Evolutionary conservation across 2,797 vertebrate genomes (phyloP).

Genomic region (Hemibagrus guttatus): DNA sequence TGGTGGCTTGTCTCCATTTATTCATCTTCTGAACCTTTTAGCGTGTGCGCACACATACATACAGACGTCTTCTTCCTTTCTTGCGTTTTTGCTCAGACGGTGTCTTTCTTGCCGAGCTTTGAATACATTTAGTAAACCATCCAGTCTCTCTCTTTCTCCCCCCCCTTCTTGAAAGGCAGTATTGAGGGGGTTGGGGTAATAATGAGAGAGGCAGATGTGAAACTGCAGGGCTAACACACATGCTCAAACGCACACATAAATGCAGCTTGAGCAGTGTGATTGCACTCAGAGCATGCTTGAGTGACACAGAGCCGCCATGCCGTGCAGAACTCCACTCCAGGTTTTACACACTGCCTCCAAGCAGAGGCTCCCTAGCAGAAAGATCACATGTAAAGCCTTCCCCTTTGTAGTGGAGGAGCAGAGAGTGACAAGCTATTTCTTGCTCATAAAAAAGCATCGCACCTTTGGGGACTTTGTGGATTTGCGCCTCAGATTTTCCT

Average conservation of each 20-base stretch:
- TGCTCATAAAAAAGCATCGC: conserved; percentile 74
- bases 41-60: conserved; percentile 54
- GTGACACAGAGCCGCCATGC: conserved; percentile 53
- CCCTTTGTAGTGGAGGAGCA: conserved; percentile 88
- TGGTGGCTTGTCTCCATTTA: conserved; percentile 62
- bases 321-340: conserved; percentile 70
- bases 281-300: conserved; percentile 48
- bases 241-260: conserved; percentile 29
- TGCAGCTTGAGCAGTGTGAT: conserved; percentile 43
- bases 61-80: conserved; percentile 63
- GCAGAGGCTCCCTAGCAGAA: conserved; percentile 85
- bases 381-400: conserved; percentile 89
- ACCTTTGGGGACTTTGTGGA: conserved; percentile 70
- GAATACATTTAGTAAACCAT: conserved; percentile 56
- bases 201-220: conserved; percentile 40
- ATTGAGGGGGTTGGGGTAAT: conserved; percentile 34
- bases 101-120: conserved; percentile 44
- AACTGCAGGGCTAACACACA: conserved; percentile 24
- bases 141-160: conserved; percentile 27
- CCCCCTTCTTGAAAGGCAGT: conserved; percentile 17
- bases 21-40: conserved; percentile 67
- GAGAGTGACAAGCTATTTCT: conserved; percentile 86
- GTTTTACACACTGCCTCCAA: conserved; percentile 73
- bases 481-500: conserved; percentile 64
- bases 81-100: conserved; percentile 54